Evolutionary conservation across 2,797 vertebrate species (phyloP), one percentile per base, ranked within the genome.

Genomic region (Dallia pectoralis): DNA sequence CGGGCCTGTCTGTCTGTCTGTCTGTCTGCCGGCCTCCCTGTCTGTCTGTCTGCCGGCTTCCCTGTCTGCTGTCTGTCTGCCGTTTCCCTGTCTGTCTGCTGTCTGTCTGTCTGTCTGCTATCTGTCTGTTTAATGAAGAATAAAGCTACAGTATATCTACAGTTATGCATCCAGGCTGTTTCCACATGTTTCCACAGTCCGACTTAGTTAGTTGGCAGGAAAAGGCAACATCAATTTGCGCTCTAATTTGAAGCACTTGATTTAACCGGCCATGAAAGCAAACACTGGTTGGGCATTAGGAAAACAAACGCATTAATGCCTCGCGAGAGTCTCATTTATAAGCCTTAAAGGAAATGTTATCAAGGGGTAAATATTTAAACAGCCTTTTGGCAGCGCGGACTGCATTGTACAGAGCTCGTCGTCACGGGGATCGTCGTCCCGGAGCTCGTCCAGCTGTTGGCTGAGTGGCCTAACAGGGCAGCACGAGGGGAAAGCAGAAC

Each of bases 361-460:
- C 82, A 68, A n/a, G 74, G 77, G 77, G 87, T 92, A 92, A 93
- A 91, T 92, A 91, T 93, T 93, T 92, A 88, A 90, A 88, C 85
- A 89, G 86, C 85, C 84, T 84, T 88, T 77, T 76, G 84, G 89
- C 88, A 80, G 81, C 73, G 25, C 79, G 85, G 80, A 53, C 49
- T 72, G 76, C 82, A 70, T 87, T 85, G 84, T 82, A 74, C 82
- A 82, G 81, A 84, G 79, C 84, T 77, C 79, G 79, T 83, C 72
- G n/a, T n/a, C n/a, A n/a, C n/a, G n/a, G n/a, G n/a, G n/a, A n/a
- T n/a, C n/a, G n/a, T 87, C 85, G 84, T 82, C 80, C 73, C 82
- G 83, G 81, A 84, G 79, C 84, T 77, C 79, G 79, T 83, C 72
- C 78, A 85, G 85, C 78, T 87, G 82, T 77, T 66, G 48, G 64